Evolutionary conservation across 1,140 invertebrate genomes (phyloP).

Genomic region (Cephus cinctus): DNA sequence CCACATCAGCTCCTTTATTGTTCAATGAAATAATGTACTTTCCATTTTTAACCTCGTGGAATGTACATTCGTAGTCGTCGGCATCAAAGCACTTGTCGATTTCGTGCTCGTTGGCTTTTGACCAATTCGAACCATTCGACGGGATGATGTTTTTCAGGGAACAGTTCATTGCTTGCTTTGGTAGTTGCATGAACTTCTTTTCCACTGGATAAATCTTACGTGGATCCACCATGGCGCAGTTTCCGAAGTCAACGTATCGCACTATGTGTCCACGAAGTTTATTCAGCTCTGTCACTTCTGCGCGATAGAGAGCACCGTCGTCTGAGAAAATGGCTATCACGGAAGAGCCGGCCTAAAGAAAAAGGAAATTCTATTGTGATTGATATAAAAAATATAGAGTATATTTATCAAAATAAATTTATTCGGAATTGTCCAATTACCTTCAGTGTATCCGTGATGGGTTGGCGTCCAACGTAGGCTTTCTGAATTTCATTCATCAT

Average conservation of each 20-base stretch:
- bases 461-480: slow-evolving; percentile 60
- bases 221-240: slow-evolving; percentile 60
- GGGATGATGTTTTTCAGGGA: slow-evolving; percentile 61
- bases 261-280: slow-evolving; percentile 61
- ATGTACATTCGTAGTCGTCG: slow-evolving; percentile 58
- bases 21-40: slow-evolving; percentile 59
- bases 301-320: slow-evolving; percentile 70
- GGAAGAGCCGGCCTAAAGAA: slow-evolving; percentile 57
- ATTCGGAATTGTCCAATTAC: too few species aligned
- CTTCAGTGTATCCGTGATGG: slow-evolving; percentile 32
- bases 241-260: slow-evolving; percentile 74
- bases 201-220: slow-evolving; percentile 69
- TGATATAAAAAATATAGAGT: background rate
- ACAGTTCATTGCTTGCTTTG: slow-evolving; percentile 69
- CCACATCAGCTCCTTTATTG: slow-evolving; percentile 49
- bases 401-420: slow-evolving; percentile 10
- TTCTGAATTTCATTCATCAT: slow-evolving; percentile 72
- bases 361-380: slow-evolving; percentile 6
- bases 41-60: slow-evolving; percentile 51
- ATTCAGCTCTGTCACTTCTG: slow-evolving; percentile 60
- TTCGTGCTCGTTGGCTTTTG: slow-evolving; percentile 43
- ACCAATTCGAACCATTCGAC: slow-evolving; percentile 54
- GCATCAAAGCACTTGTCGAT: slow-evolving; percentile 62
- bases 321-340: slow-evolving; percentile 68
- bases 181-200: slow-evolving; percentile 64